These are phyloP conservation scores for Lonchura striata DNA, from an alignment of 2,113 vertebrate genomes.

Conservation along the genomic window DNA sequence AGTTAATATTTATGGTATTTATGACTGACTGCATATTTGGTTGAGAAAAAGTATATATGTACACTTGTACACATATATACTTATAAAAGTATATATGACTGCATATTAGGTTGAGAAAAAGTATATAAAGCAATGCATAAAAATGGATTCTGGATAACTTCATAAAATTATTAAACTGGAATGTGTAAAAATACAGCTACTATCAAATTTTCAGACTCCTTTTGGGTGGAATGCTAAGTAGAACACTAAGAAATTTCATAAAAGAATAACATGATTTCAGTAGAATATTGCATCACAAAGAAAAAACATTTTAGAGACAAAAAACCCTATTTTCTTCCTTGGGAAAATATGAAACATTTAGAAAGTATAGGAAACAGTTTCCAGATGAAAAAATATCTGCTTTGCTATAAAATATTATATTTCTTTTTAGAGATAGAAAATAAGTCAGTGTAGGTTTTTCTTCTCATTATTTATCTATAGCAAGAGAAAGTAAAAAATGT, in stretches of 20 bases:
- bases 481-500: not conserved
- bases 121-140: not conserved
- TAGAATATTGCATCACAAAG: not conserved
- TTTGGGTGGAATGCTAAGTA: not conserved
- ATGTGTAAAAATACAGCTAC: not conserved
- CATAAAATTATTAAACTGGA: not conserved
- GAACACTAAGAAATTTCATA: not conserved
- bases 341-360: not conserved
- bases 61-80: no score
- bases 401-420: not conserved
- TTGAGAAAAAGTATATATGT: not conserved
- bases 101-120: not conserved
- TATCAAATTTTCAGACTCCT: not conserved
- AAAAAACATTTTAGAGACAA: not conserved
- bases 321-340: not conserved
- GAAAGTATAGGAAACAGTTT: not conserved
- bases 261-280: not conserved
- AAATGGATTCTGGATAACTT: not conserved
- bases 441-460: not conserved
- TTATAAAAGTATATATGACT: not conserved
- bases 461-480: not conserved
- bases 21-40: not conserved
- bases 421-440: not conserved
- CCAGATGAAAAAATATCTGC: not conserved
- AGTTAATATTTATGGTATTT: not conserved